A percentile compares a stretch with the other conserved stretches of the same genome.
These are phyloP conservation scores for Lasioglossum malachurum DNA, from an alignment of 2,888 invertebrate species.

Conservation along the genomic window DNA sequence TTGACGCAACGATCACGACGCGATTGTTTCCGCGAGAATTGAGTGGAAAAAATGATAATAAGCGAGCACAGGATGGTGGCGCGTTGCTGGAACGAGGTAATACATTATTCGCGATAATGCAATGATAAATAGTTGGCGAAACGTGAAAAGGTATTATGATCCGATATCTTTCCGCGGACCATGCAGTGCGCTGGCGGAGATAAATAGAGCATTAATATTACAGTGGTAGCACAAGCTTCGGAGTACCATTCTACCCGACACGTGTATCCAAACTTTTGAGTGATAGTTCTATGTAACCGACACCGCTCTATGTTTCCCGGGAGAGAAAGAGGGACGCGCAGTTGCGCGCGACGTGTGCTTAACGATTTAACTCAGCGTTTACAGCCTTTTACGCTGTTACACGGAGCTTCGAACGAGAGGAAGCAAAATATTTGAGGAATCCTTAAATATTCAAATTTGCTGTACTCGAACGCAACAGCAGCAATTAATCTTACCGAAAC, in stretches of 20 bases:
- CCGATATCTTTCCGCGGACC: neutral
- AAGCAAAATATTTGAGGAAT: neutral
- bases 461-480: neutral
- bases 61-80: neutral
- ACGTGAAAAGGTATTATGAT: neutral
- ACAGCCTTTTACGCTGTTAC: neutral
- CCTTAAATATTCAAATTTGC: neutral
- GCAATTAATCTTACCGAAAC: neutral
- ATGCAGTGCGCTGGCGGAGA: neutral
- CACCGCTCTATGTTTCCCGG: neutral
- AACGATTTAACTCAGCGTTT: neutral
- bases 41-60: neutral
- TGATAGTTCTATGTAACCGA: constrained; percentile 11
- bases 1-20: no score
- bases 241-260: constrained; percentile 12
- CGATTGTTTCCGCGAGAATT: neutral
- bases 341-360: neutral
- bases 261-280: constrained; percentile 15
- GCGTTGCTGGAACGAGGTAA: neutral
- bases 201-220: constrained; percentile 13
- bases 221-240: neutral
- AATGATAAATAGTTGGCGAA: neutral
- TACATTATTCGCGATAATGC: neutral
- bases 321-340: neutral
- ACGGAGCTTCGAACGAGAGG: neutral